These are phyloP conservation scores for Melopsittacus undulatus DNA, from an alignment of 2,797 vertebrate genomes.

Conservation along the genomic window DNA sequence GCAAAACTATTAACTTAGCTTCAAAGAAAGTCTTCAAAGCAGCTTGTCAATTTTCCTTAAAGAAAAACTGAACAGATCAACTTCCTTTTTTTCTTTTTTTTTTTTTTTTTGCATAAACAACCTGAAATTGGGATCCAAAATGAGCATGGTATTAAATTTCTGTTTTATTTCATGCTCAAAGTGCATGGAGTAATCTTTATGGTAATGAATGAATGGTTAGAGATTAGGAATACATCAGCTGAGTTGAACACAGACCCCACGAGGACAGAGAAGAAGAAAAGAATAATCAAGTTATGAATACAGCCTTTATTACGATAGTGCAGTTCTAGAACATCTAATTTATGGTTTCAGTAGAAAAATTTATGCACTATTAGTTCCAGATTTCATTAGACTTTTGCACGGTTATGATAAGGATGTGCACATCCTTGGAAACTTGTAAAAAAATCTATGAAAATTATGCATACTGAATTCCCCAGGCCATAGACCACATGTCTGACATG, in stretches of 20 bases:
- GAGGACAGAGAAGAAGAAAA: not conserved
- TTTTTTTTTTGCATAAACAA: slow-evolving; percentile 37
- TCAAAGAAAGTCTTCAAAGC: slow-evolving; percentile 58
- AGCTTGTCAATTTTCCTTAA: slow-evolving; percentile 57
- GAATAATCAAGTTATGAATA: slow-evolving; percentile 31
- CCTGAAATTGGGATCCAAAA: slow-evolving; percentile 33
- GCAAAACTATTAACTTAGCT: slow-evolving; percentile 59
- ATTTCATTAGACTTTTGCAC: slow-evolving; percentile 35
- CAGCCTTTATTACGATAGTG: slow-evolving; percentile 31
- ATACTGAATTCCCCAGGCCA: not conserved
- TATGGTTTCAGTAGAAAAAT: slow-evolving; percentile 37
- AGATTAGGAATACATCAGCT: slow-evolving; percentile 34
- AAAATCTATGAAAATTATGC: slow-evolving; percentile 25
- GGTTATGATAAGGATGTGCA: slow-evolving; percentile 37
- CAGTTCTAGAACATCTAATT: slow-evolving; percentile 38
- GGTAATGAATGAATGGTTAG: not conserved
- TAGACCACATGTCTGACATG: not conserved
- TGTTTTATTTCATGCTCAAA: slow-evolving; percentile 54
- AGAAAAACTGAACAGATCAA: slow-evolving; percentile 43
- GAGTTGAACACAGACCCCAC: not conserved
- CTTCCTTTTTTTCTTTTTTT: not conserved
- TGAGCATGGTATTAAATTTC: slow-evolving; percentile 41
- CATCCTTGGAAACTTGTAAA: slow-evolving; percentile 31
- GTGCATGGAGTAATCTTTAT: slow-evolving; percentile 31
- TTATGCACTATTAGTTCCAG: slow-evolving; percentile 43